These are phyloP conservation scores for Drosophila nigromelanica DNA, from an alignment of 1,140 invertebrate genomes.

Conservation along the genomic window DNA sequence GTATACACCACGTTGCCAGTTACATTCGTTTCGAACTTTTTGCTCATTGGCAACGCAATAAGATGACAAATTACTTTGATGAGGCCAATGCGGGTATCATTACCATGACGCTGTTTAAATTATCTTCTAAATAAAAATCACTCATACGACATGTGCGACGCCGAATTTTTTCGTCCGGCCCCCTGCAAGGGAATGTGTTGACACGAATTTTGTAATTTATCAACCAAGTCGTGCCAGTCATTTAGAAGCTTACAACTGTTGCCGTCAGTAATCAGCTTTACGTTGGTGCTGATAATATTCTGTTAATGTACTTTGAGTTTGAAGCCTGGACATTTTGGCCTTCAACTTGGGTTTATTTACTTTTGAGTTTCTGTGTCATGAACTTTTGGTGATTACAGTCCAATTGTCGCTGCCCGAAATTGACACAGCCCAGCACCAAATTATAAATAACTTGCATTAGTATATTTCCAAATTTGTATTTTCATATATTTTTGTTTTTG, in stretches of 20 bases:
- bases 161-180: slow-evolving; percentile 44
- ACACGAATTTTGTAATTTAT: slow-evolving; percentile 66
- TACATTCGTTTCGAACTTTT: slow-evolving; percentile 15
- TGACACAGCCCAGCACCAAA: not conserved
- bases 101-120: slow-evolving; percentile 77
- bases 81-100: slow-evolving; percentile 29
- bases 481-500: slow-evolving; percentile 39
- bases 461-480: slow-evolving; percentile 61
- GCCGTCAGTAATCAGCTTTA: slow-evolving; percentile 75
- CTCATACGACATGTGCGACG: slow-evolving; percentile 64
- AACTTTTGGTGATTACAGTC: slow-evolving; percentile 6
- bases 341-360: slow-evolving; percentile 40
- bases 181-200: not conserved
- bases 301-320: slow-evolving; percentile 64
- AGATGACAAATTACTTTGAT: slow-evolving; percentile 71
- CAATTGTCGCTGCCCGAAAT: slow-evolving; percentile 15
- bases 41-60: slow-evolving; percentile 36
- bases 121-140: slow-evolving; percentile 78
- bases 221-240: slow-evolving; percentile 60
- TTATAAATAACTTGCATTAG: slow-evolving; percentile 33
- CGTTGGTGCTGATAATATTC: slow-evolving; percentile 63
- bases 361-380: slow-evolving; percentile 28
- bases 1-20: slow-evolving; percentile 26
- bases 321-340: slow-evolving; percentile 26
- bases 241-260: slow-evolving; percentile 77